Percentiles rank a stretch among this genome's conserved stretches.
These are phyloP conservation scores for Parnassius mnemosyne DNA, from an alignment of 2,888 invertebrate species.

Conservation along the genomic window DNA sequence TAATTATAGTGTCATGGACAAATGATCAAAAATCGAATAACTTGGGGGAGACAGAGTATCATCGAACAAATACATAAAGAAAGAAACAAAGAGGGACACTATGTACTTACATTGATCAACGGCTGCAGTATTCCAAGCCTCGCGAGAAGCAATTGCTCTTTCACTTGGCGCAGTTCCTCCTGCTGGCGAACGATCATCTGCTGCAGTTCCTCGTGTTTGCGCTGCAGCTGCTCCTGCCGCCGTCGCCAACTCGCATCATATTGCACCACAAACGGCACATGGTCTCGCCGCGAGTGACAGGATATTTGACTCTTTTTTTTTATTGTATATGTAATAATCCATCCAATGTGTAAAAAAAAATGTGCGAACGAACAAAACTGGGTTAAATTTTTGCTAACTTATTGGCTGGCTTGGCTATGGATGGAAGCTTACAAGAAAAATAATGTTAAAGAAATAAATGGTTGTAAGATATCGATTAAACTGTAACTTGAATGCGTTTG, in stretches of 20 bases:
- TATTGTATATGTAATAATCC: neutral
- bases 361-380: neutral
- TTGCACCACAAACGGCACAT: constrained; percentile 25
- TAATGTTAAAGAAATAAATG: too few relatives aligned
- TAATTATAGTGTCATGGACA: too few relatives aligned
- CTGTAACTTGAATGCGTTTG: too few relatives aligned
- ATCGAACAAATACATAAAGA: too few relatives aligned
- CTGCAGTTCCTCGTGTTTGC: constrained; percentile 92
- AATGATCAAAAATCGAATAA: too few relatives aligned
- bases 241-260: constrained; percentile 59
- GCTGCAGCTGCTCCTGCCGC: constrained; percentile 86
- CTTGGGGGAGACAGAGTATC: too few relatives aligned
- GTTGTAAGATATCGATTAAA: too few relatives aligned
- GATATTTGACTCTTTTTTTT: constrained; percentile 16
- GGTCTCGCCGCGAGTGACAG: constrained; percentile 7
- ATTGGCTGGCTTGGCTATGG: neutral
- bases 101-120: constrained; percentile 56
- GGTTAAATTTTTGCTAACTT: neutral
- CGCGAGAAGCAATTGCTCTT: constrained; percentile 92
- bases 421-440: neutral
- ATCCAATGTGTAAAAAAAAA: neutral
- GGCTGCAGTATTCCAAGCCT: constrained; percentile 85
- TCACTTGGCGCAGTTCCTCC: constrained; percentile 90
- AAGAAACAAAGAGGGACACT: too few relatives aligned
- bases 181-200: constrained; percentile 92